Evolutionary conservation across 2,888 invertebrate species (phyloP).

Genomic region (Exephanes ischioxanthus): DNA sequence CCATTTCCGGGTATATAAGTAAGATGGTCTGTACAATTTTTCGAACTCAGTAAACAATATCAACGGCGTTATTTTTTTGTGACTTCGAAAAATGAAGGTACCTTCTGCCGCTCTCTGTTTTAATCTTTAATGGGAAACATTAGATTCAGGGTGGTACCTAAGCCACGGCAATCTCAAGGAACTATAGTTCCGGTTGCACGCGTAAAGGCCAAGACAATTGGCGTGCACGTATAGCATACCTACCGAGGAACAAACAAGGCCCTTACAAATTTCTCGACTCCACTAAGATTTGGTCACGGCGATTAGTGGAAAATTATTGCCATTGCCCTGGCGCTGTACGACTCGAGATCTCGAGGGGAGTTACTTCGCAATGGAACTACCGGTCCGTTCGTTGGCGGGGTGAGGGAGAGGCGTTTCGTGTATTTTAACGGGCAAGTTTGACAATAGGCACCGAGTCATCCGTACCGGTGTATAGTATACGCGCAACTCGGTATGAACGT

Average conservation of each 20-base stretch:
- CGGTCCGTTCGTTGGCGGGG: constrained; percentile 65
- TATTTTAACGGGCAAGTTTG: constrained; percentile 83
- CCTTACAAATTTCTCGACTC: constrained; percentile 69
- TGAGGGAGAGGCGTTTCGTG: constrained; percentile 75
- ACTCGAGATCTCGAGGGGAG: constrained; percentile 57
- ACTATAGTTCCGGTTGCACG: constrained; percentile 40
- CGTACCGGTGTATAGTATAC: constrained; percentile 41
- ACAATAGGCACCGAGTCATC: constrained; percentile 73
- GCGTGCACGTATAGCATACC: constrained; percentile 51
- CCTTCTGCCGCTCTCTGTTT: background rate
- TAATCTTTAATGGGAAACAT: constrained; percentile 39
- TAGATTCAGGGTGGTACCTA: constrained; percentile 43
- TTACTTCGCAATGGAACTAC: constrained; percentile 54
- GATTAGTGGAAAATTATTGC: constrained; percentile 81
- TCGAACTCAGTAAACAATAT: no score
- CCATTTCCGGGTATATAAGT: no score
- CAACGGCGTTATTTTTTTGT: background rate
- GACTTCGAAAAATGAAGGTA: background rate
- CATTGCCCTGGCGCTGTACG: constrained; percentile 67
- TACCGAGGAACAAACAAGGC: constrained; percentile 57
- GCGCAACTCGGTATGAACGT: constrained; percentile 24
- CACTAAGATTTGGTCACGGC: constrained; percentile 72
- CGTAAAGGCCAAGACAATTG: constrained; percentile 63
- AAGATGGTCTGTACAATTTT: no score
- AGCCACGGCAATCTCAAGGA: constrained; percentile 47